Conservation (phyloP, 2,113 vertebrate genomes). For the Melanerpes aurifrons region DNA sequence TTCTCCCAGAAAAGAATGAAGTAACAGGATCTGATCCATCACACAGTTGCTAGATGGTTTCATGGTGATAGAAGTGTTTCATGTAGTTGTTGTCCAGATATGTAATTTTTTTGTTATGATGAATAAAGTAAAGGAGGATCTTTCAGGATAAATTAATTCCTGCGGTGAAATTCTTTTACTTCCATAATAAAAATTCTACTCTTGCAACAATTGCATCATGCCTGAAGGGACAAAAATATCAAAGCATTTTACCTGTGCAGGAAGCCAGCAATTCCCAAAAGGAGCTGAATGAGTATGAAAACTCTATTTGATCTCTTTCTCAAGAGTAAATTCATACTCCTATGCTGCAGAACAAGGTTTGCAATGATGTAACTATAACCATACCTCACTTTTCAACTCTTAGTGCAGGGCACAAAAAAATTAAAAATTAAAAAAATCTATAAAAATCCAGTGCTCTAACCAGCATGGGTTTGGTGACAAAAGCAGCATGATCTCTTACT, state of each 20-base stretch:
- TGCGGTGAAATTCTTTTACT: background rate
- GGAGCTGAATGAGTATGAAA: conserved; percentile 7
- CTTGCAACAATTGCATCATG: background rate
- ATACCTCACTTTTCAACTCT: background rate
- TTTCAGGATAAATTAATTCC: background rate
- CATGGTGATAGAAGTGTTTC: background rate
- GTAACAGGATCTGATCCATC: background rate
- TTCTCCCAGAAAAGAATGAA: background rate
- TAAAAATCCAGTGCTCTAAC: background rate
- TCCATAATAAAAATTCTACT: background rate
- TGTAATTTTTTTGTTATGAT: background rate
- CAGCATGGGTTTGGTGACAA: background rate
- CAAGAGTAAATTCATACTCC: background rate
- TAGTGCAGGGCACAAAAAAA: background rate
- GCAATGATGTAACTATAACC: background rate
- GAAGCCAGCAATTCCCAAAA: background rate
- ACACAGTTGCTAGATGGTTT: background rate
- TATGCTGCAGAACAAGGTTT: background rate
- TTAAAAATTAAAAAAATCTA: background rate
- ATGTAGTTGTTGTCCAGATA: background rate
- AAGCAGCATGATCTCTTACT: background rate
- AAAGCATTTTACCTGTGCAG: background rate
- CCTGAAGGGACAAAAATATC: conserved; percentile 6
- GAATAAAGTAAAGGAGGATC: background rate
- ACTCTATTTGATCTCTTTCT: background rate